phyloP scores from a whole-genome alignment of 2,797 vertebrate species.

The Phylloscopus collybita region DNA sequence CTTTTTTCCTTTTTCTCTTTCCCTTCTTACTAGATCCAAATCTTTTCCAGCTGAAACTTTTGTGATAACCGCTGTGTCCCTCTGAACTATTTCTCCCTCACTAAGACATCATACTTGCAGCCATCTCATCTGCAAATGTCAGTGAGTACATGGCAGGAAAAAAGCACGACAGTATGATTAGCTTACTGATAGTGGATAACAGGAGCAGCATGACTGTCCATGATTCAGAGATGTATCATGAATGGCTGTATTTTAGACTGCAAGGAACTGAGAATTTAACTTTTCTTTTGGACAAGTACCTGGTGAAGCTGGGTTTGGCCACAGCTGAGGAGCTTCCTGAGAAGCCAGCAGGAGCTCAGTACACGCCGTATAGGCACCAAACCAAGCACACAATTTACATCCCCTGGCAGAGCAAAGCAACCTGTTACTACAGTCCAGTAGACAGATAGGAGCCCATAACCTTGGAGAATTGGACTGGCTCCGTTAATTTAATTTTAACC shows the following conservation, averaged over 20 bases:
- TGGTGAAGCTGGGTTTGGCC: neutral
- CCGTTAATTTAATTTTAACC: slow-evolving; percentile 3
- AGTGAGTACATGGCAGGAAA: neutral
- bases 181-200: neutral
- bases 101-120: neutral
- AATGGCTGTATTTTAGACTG: neutral
- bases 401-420: neutral
- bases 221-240: neutral
- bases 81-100: neutral
- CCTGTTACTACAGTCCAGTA: neutral
- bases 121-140: neutral
- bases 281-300: neutral
- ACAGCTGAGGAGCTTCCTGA: neutral
- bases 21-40: neutral
- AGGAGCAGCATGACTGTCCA: neutral
- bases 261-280: neutral
- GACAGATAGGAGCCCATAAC: neutral
- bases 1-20: neutral
- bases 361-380: neutral
- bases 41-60: neutral
- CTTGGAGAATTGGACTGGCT: slow-evolving; percentile 1
- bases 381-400: neutral
- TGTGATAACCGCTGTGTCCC: neutral
- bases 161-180: neutral
- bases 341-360: neutral